phyloP scores from a whole-genome alignment of 2,888 invertebrate genomes.

The Pristionchus japonicus region DNA sequence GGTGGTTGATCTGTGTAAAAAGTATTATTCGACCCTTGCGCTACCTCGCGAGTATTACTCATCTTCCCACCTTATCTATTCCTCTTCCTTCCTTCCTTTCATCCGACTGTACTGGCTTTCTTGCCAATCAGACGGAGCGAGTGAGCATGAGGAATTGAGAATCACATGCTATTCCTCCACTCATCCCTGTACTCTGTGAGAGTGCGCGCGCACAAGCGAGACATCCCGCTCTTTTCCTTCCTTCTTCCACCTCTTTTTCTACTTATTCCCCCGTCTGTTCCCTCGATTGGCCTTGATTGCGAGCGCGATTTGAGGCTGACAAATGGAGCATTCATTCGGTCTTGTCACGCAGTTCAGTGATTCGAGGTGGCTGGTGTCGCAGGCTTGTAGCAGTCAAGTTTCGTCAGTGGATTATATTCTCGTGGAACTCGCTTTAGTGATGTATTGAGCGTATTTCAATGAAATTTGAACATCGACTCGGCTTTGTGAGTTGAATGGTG shows the following conservation, averaged over 20 bases:
- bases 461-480: neutral
- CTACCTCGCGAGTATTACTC: neutral
- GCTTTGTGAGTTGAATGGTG: neutral
- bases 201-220: neutral
- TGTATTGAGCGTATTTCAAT: neutral
- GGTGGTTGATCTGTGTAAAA: no score
- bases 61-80: slow-evolving; percentile 15
- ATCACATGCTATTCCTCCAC: no score
- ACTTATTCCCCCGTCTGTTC: neutral
- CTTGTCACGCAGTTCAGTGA: no score
- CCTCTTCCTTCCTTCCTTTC: neutral
- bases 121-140: no score
- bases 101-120: no score
- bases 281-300: neutral
- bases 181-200: neutral
- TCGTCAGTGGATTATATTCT: no score
- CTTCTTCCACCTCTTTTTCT: neutral
- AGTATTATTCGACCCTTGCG: neutral
- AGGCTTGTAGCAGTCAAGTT: no score
- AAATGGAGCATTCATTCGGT: neutral
- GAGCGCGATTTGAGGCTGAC: neutral
- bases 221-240: slow-evolving; percentile 16
- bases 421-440: no score
- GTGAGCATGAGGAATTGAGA: no score
- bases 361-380: neutral